Conservation (phyloP, 2,888 invertebrate species). For the Polyploca ridens region DNA sequence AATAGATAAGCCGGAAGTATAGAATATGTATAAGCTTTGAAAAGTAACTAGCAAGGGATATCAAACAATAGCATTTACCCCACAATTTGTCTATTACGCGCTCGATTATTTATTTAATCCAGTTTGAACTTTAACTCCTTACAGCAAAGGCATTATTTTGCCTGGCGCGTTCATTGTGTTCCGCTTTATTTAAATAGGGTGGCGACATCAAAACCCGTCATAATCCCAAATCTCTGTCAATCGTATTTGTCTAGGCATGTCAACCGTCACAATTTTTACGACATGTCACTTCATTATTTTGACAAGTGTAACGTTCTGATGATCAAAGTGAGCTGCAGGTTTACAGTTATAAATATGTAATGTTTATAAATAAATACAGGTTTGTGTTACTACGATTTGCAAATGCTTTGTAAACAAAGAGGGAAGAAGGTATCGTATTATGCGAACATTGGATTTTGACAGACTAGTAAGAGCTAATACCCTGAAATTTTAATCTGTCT, state of each 20-base stretch:
- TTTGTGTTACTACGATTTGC: neutral
- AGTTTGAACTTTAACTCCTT: conserved; percentile 36
- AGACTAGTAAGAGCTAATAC: no score
- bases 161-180: conserved; percentile 11
- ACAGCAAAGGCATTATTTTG: conserved; percentile 31
- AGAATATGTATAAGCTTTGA: conserved; percentile 52
- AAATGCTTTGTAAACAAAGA: neutral
- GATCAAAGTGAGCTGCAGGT: conserved; percentile 33
- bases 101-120: conserved; percentile 18
- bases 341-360: conserved; percentile 22
- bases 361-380: conserved; percentile 26
- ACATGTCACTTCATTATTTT: conserved; percentile 68
- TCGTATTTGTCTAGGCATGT: conserved; percentile 61
- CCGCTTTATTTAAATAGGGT: conserved; percentile 34
- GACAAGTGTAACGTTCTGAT: conserved; percentile 59
- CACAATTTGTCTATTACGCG: conserved; percentile 46
- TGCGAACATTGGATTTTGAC: no score
- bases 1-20: conserved; percentile 66
- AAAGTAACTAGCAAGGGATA: conserved; percentile 53
- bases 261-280: conserved; percentile 60
- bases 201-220: conserved; percentile 52
- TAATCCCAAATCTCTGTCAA: conserved; percentile 58
- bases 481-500: no score
- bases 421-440: no score
- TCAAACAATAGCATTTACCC: conserved; percentile 58